A percentile compares a stretch with the other conserved stretches of the same genome.
Evolutionary conservation across 2,113 vertebrate species (phyloP).

Genomic region (Platysteira castanea): DNA sequence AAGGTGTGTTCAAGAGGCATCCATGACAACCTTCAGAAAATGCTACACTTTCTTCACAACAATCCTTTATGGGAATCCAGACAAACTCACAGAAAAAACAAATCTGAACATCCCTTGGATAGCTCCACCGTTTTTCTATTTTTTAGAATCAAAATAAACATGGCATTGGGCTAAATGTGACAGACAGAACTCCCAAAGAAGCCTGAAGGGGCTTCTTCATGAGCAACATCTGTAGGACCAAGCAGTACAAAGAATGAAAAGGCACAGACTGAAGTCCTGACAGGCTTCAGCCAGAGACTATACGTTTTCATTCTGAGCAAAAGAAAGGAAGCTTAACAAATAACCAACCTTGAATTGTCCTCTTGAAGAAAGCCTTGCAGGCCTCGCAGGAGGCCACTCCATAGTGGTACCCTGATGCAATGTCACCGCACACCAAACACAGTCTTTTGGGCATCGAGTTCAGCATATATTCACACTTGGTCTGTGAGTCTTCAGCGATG

Average conservation of each 20-base stretch:
- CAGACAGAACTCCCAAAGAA: not conserved
- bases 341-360: conserved; percentile 98
- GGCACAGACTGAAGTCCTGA: not conserved
- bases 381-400: conserved; percentile 98
- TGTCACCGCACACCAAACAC: conserved; percentile 98
- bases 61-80: not conserved
- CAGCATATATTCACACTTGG: conserved; percentile 99
- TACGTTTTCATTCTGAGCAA: not conserved
- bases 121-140: not conserved
- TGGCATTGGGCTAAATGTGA: not conserved
- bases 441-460: conserved; percentile 99
- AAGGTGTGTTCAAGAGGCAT: not conserved
- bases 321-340: not conserved
- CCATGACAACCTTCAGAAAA: not conserved
- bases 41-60: rapidly evolving
- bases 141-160: not conserved
- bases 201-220: not conserved
- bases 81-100: not conserved
- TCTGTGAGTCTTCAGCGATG: conserved; percentile 96
- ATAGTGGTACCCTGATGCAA: conserved; percentile 98
- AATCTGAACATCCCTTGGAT: not conserved
- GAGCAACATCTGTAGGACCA: not conserved
- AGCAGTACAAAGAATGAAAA: not conserved
- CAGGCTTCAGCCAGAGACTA: not conserved
- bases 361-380: conserved; percentile 99